phyloP scores from a whole-genome alignment of 1,140 invertebrate species.

The Apocrypta bakeri region DNA sequence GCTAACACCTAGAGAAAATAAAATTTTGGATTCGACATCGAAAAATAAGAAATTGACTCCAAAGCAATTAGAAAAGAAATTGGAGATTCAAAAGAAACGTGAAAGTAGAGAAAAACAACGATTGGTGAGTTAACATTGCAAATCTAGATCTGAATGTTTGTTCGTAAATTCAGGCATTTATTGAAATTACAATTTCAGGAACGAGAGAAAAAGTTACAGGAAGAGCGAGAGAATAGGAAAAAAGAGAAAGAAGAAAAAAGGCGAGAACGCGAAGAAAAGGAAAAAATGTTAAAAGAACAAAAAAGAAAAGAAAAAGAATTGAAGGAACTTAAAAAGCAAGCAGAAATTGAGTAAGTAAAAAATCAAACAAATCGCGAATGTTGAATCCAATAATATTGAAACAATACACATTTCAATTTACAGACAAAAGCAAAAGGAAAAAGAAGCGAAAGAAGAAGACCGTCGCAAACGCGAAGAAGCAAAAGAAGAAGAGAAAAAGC shows the following conservation, averaged over 20 bases:
- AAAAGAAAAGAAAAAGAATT: slow-evolving; percentile 72
- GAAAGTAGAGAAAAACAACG: slow-evolving; percentile 76
- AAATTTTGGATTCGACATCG: slow-evolving; percentile 25
- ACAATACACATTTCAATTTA: no score
- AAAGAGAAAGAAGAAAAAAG: slow-evolving; percentile 75
- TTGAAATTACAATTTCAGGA: slow-evolving; percentile 66
- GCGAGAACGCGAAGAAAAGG: slow-evolving; percentile 71
- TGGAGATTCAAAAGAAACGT: slow-evolving; percentile 73
- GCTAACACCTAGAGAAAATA: slow-evolving; percentile 53
- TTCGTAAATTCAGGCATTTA: not conserved
- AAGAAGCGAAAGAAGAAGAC: slow-evolving; percentile 68
- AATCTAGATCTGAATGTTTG: not conserved
- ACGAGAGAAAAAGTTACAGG: slow-evolving; percentile 73
- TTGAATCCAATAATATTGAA: no score
- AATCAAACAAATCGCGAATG: not conserved
- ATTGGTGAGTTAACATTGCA: slow-evolving; percentile 63
- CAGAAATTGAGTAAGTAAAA: slow-evolving; percentile 63
- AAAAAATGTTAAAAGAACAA: slow-evolving; percentile 69
- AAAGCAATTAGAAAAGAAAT: slow-evolving; percentile 67
- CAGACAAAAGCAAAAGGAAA: slow-evolving; percentile 68
- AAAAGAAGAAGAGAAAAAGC: slow-evolving; percentile 76
- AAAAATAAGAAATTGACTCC: slow-evolving; percentile 64
- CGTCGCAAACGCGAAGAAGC: slow-evolving; percentile 77
- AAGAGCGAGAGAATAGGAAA: slow-evolving; percentile 65
- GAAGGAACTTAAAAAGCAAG: slow-evolving; percentile 74